Evolutionary conservation across 2,888 invertebrate genomes (phyloP).

Genomic region (Cistogaster globosa): DNA sequence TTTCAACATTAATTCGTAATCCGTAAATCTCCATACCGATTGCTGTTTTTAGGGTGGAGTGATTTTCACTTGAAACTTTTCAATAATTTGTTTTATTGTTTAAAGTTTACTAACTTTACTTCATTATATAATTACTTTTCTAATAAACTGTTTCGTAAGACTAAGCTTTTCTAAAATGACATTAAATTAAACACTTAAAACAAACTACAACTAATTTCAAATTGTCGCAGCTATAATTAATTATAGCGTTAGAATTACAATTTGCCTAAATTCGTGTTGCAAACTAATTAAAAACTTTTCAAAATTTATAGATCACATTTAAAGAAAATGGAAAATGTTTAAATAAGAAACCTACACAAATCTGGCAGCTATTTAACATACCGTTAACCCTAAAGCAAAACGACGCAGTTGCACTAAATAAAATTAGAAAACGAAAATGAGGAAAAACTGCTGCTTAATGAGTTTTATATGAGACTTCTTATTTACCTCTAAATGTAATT

Average conservation of each 20-base stretch:
- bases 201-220: not conserved
- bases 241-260: not conserved
- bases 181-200: not conserved
- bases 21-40: too few relatives aligned
- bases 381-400: not conserved
- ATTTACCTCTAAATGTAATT: constrained; percentile 36
- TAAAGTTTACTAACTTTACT: too few relatives aligned
- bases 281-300: constrained; percentile 46
- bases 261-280: not conserved
- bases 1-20: too few relatives aligned
- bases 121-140: too few relatives aligned
- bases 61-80: too few relatives aligned
- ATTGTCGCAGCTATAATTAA: constrained; percentile 3
- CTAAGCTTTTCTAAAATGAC: not conserved
- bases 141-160: too few relatives aligned
- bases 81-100: too few relatives aligned
- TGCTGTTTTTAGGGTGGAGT: too few relatives aligned
- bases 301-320: constrained; percentile 28
- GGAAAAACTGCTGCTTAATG: constrained; percentile 29
- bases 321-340: constrained; percentile 4
- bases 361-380: not conserved
- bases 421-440: not conserved
- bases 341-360: not conserved
- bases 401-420: constrained; percentile 2
- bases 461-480: constrained; percentile 32